Evolutionary conservation across 1,140 invertebrate species (phyloP).

Genomic region (Parasteatoda tepidariorum): DNA sequence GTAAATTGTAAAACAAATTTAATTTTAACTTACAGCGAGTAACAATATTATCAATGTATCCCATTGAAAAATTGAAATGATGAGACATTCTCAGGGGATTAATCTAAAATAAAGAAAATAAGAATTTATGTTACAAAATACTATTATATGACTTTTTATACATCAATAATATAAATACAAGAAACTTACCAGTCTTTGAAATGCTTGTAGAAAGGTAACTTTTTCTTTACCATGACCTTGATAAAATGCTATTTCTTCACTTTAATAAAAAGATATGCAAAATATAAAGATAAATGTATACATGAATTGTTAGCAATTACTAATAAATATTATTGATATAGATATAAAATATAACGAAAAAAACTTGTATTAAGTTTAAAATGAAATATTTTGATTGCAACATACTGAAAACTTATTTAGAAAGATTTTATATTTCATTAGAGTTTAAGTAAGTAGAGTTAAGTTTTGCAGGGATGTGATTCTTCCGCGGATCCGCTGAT

Average conservation of each 20-base stretch:
- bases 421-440: too few species aligned
- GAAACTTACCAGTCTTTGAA: constrained; percentile 57
- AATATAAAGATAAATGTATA: background rate
- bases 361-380: background rate
- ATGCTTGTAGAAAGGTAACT: constrained; percentile 77
- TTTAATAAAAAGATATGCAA: constrained; percentile 62
- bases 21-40: constrained; percentile 86
- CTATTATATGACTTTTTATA: background rate
- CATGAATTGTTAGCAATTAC: too few species aligned
- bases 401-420: too few species aligned
- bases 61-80: constrained; percentile 92
- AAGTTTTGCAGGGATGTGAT: too few species aligned
- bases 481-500: too few species aligned
- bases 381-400: too few species aligned
- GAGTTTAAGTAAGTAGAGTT: too few species aligned
- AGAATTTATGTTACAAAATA: background rate
- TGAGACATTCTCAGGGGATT: constrained; percentile 88
- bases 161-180: background rate
- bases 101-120: constrained; percentile 70
- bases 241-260: constrained; percentile 98
- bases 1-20: too few species aligned
- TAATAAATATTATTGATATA: too few species aligned
- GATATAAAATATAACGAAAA: too few species aligned
- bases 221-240: constrained; percentile 92
- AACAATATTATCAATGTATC: constrained; percentile 94